Percentiles rank a stretch among this genome's conserved stretches.
These are phyloP conservation scores for Biston betularia DNA, from an alignment of 2,888 invertebrate genomes.

Conservation along the genomic window DNA sequence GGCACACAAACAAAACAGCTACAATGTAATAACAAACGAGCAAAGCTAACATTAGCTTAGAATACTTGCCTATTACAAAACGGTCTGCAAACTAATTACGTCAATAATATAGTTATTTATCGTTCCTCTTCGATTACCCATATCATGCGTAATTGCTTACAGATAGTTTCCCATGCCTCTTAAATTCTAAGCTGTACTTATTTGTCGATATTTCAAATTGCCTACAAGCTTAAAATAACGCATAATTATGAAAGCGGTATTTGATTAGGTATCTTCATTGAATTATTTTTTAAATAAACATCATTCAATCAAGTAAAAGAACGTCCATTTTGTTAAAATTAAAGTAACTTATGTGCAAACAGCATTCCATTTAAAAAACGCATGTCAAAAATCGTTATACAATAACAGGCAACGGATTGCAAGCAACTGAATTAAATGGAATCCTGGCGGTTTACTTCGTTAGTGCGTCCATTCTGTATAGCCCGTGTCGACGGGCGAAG, in stretches of 20 bases:
- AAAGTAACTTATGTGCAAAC: not conserved
- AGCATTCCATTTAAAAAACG: conserved; percentile 26
- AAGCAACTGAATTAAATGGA: conserved; percentile 66
- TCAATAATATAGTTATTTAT: conserved; percentile 69
- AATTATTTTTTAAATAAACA: conserved; percentile 17
- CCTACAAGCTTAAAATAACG: conserved; percentile 51
- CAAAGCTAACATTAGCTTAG: conserved; percentile 51
- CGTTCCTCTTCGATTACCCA: conserved; percentile 59
- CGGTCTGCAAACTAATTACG: conserved; percentile 67
- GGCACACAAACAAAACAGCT: conserved; percentile 53
- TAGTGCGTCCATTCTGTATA: conserved; percentile 49
- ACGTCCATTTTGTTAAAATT: conserved; percentile 3
- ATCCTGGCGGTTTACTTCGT: conserved; percentile 58
- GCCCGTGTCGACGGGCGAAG: conserved; percentile 33
- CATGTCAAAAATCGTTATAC: conserved; percentile 51
- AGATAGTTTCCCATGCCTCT: conserved; percentile 69
- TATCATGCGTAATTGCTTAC: conserved; percentile 63
- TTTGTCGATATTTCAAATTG: conserved; percentile 60
- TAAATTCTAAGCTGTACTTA: conserved; percentile 46
- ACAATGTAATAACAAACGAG: conserved; percentile 56
- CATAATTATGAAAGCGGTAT: conserved; percentile 49
- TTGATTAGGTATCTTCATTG: conserved; percentile 39
- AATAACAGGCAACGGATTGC: conserved; percentile 47
- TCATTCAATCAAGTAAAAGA: not conserved
- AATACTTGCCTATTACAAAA: conserved; percentile 54